Evolutionary conservation across 92 coral and sea anemone species (phyloP).

Genomic region (Muricea muricata): DNA sequence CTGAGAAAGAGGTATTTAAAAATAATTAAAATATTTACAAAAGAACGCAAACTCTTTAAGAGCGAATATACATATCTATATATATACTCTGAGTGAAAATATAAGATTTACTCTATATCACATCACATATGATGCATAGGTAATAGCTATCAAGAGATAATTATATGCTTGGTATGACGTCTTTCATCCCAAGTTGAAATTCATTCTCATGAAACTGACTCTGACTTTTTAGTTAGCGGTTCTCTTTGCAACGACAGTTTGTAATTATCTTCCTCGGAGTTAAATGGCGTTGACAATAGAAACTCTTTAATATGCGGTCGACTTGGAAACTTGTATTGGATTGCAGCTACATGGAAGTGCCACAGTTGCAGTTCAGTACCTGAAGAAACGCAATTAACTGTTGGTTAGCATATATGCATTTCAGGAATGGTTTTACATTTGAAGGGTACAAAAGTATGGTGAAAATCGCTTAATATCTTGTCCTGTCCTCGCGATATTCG

Average conservation of each 20-base stretch:
- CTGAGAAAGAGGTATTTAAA: constrained; percentile 3
- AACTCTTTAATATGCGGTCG: constrained; percentile 71
- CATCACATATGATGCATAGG: constrained; percentile 40
- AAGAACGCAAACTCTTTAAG: constrained; percentile 9
- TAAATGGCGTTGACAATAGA: constrained; percentile 86
- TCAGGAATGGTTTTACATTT: too few relatives aligned
- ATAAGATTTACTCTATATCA: background rate
- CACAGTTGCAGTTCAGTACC: constrained; percentile 91
- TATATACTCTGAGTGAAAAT: constrained; percentile 17
- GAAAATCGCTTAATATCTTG: too few relatives aligned
- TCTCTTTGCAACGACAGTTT: constrained; percentile 92
- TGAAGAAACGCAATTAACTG: background rate
- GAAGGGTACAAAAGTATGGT: too few relatives aligned
- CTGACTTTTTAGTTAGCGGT: constrained; percentile 61
- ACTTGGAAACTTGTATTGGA: constrained; percentile 87
- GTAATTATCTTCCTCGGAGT: constrained; percentile 97
- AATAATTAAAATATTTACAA: constrained; percentile 27
- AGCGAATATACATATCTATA: constrained; percentile 7
- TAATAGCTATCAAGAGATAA: background rate
- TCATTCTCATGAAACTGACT: constrained; percentile 5
- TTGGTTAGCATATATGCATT: background rate
- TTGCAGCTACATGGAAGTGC: constrained; percentile 87
- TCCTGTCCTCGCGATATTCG: too few relatives aligned
- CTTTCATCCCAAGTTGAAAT: background rate
- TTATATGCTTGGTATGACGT: background rate